phyloP scores from a whole-genome alignment of 2,797 vertebrate genomes.

The Euthynnus affinis region DNA sequence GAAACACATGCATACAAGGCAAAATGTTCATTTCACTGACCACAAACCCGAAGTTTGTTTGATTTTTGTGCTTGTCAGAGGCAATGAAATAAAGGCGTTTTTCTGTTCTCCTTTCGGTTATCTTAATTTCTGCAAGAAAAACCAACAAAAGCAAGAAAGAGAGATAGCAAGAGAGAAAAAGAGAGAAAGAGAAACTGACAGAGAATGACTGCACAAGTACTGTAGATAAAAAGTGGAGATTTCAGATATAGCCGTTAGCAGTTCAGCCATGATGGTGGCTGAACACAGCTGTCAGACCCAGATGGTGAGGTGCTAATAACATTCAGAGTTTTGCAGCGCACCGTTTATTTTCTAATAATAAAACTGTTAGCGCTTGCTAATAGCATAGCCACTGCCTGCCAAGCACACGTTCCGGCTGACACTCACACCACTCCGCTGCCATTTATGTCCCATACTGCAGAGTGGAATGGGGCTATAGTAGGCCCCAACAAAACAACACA shows the following conservation, averaged over 20 bases:
- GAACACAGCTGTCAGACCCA: constrained; percentile 84
- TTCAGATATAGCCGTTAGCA: constrained; percentile 79
- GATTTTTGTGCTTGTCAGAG: constrained; percentile 5
- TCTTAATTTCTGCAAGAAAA: constrained; percentile 56
- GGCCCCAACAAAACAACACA: constrained; percentile 49
- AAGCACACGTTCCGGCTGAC: constrained; percentile 78
- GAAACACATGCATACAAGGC: constrained; percentile 40
- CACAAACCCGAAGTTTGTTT: constrained; percentile 39
- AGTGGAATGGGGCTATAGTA: constrained; percentile 56
- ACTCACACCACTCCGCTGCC: constrained; percentile 70
- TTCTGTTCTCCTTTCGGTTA: constrained; percentile 13
- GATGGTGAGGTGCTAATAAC: constrained; percentile 85
- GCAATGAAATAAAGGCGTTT: constrained; percentile 40
- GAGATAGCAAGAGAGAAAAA: constrained; percentile 26
- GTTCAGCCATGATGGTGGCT: constrained; percentile 76
- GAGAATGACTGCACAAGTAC: constrained; percentile 53
- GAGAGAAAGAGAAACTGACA: constrained; percentile 36
- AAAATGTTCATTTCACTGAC: constrained; percentile 31
- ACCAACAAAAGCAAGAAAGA: constrained; percentile 32
- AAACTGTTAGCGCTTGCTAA: constrained; percentile 87
- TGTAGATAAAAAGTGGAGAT: constrained; percentile 70
- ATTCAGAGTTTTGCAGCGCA: constrained; percentile 82
- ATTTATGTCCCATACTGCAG: constrained; percentile 69
- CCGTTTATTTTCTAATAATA: constrained; percentile 88
- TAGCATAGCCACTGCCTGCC: constrained; percentile 78